Conservation (phyloP, 2,888 invertebrate species). For the Pterobdella sp. region DNA sequence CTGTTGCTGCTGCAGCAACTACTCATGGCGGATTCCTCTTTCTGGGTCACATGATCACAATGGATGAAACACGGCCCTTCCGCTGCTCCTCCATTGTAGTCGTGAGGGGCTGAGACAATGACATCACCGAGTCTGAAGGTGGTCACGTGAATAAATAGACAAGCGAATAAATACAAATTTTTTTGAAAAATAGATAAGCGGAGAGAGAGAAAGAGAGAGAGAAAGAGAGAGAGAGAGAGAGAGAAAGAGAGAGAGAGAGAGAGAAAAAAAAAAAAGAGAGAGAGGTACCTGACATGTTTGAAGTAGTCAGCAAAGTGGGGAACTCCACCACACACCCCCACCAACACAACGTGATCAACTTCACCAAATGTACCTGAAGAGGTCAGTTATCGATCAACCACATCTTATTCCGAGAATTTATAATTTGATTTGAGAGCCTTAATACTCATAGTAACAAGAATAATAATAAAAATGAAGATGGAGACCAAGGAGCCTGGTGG, state of each 20-base stretch:
- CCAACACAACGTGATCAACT: slow-evolving; percentile 90
- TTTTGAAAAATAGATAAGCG: too few relatives aligned
- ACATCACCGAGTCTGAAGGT: slow-evolving; percentile 69
- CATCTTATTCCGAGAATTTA: too few relatives aligned
- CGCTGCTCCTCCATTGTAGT: slow-evolving; percentile 32
- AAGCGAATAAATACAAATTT: too few relatives aligned
- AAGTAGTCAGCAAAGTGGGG: slow-evolving; percentile 95
- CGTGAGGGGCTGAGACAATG: slow-evolving; percentile 46
- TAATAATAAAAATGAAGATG: slow-evolving; percentile 25
- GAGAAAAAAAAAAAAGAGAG: not conserved
- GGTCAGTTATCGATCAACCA: not conserved
- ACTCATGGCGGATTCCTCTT: not conserved
- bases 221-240: slow-evolving; percentile 10
- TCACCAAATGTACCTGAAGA: slow-evolving; percentile 75
- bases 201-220: not conserved
- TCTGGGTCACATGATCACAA: too few relatives aligned
- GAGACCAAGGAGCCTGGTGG: slow-evolving; percentile 50
- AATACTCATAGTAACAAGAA: not conserved
- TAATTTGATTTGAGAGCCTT: not conserved
- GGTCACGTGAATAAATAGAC: too few relatives aligned
- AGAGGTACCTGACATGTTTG: slow-evolving; percentile 84
- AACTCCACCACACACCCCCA: slow-evolving; percentile 94
- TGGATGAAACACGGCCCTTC: too few relatives aligned
- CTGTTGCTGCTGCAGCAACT: not conserved
- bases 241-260: slow-evolving; percentile 14